Base-by-base conservation (phyloP, 2,113 vertebrate genomes). In the Pachycephala philippinensis region DNA sequence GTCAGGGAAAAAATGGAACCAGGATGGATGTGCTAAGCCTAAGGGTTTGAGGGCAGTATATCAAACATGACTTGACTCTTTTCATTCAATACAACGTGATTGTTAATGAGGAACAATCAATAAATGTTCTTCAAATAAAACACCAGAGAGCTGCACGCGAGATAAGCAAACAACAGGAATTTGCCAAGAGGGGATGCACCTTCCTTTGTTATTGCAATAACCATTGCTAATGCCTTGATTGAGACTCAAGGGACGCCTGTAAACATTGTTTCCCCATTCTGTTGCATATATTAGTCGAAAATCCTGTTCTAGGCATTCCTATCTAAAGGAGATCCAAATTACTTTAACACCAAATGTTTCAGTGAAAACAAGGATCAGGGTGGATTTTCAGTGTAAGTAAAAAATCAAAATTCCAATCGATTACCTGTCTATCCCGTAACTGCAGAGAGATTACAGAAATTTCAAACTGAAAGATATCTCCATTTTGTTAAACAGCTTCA, bases 91-190 rank as follows among this genome's bases (percentile, higher is more conserved):
- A 87, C 50, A 88, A 76, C 54, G 33, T 30, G 68, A 35, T 47
- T 93, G 86, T 66, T 97, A 93, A 96, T 57, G 75, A 90, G 78
- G 74, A 89, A 59, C 35, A 83, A 93, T 94, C 89, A 87, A 94
- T 95, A 85, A 93, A 71, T 8, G 50, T 20, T 93, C 71, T 92
- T 93, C 88, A 89, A 84, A 90, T 70, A 68, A 88, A 93, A 72
- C 56, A 82, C 27, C 44, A n/a, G 33, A 87, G 66, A 23, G 35
- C 37, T 4, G 7, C 56, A 26, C 33, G 45, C 4, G 47, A 81
- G 85, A 91, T 76, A 93, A 92, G 85, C 47, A 93, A 87, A 93
- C 53, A 92, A 69, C 12, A 74, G 78, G 66, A 85, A 54, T 85
- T 59, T 90, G 84, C 94, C 81, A 82, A 76, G 84, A 80, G 49